Percentiles rank a stretch among this genome's conserved stretches.
phyloP scores from a whole-genome alignment of 2,797 vertebrate genomes.

The Sebastes cheni region DNA sequence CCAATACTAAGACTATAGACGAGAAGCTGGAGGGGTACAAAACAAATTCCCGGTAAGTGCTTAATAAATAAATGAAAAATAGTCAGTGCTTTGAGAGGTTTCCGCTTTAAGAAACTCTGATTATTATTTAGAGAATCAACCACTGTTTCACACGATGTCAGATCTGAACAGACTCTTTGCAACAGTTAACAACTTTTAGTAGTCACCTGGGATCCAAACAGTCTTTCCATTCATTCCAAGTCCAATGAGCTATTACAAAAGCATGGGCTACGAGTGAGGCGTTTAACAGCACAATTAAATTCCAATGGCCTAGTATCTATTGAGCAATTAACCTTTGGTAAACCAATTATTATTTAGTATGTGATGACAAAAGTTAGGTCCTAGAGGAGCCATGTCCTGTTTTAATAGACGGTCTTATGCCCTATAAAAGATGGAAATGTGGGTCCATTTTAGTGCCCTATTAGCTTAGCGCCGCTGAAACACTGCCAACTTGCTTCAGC shows the following conservation, averaged over 20 bases:
- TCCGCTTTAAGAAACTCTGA: conserved; percentile 1
- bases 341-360: conserved; percentile 85
- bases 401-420: conserved; percentile 77
- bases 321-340: conserved; percentile 87
- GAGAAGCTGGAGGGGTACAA: conserved; percentile 21
- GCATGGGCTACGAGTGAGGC: conserved; percentile 62
- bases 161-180: conserved; percentile 24
- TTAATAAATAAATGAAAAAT: conserved; percentile 51
- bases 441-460: conserved; percentile 62
- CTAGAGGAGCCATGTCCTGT: conserved; percentile 75
- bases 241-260: conserved; percentile 75
- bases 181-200: conserved; percentile 61
- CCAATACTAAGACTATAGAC: conserved; percentile 1
- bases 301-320: conserved; percentile 78
- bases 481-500: conserved; percentile 66
- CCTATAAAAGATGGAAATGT: conserved; percentile 74
- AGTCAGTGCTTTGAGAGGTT: conserved; percentile 25
- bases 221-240: conserved; percentile 69
- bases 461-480: conserved; percentile 74
- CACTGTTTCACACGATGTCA: not conserved
- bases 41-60: conserved; percentile 26
- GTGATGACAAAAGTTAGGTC: conserved; percentile 80
- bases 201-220: conserved; percentile 59
- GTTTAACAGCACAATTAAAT: conserved; percentile 85
- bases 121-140: conserved; percentile 35